Base-by-base conservation (phyloP, 2,113 vertebrate species). In the Panthera leo region DNA sequence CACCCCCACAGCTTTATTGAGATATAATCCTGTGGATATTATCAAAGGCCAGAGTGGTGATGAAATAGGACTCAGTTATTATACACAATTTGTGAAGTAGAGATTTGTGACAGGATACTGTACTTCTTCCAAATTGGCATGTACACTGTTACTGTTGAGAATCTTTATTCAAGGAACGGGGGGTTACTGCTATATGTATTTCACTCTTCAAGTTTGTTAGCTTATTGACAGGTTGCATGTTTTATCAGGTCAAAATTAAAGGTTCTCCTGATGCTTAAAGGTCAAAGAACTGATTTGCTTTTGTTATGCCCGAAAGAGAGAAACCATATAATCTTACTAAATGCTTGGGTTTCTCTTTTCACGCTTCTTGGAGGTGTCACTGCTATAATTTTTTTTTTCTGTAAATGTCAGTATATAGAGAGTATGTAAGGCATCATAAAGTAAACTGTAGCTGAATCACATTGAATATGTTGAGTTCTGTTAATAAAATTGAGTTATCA, bases 211-310 rank as follows among this genome's bases (percentile, higher is more conserved):
- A 76, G 25, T 80, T 92, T 83, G 45, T 94, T 87, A 89, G 58
- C 27, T 95, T 96, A 73, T 55, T 92, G 53, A 51, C 55, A 89
- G 65, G 34, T 31, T 94, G 78, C 14, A 1, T 89, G 39, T 91
- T 95, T 95, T 88, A 91, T 93, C 42, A 76, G 31, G 27, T 90
- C 51, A 71, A 86, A 71, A 83, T 95, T 65, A 85, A 63, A 97
- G 94, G 65, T 89, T 61, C 36, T 88, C 21, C 96, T 86, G 86
- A 85, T 92, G n/a, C 21, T 86, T 96, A 80, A 85, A 86, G 65
- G 39, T 84, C 51, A 92, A 65, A 90, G 34, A 79, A 84, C 29
- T 87, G 31, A 83, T 85, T 14, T 2, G 83, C 18, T 93, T 92
- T 95, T 89, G 6, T 92, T 97, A 34, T 79, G 9, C 55, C 92